These are phyloP conservation scores for Charaxes varanes DNA, from an alignment of 1,140 invertebrate species.

Conservation along the genomic window DNA sequence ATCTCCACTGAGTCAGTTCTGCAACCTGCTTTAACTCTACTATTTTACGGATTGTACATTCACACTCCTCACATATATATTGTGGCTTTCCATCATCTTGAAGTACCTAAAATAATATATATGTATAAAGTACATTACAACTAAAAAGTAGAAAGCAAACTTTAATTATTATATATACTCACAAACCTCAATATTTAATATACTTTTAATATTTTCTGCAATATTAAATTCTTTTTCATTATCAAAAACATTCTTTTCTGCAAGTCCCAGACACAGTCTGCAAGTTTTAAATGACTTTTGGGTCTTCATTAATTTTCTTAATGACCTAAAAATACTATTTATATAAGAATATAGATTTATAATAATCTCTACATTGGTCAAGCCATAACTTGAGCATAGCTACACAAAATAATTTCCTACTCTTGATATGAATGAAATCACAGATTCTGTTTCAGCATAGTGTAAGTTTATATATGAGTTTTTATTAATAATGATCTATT, in stretches of 20 bases:
- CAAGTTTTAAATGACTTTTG: neutral
- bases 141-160: too few relatives aligned
- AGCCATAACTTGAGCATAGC: too few relatives aligned
- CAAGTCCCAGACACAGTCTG: neutral
- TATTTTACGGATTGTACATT: neutral
- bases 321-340: slow-evolving; percentile 1
- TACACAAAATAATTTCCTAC: too few relatives aligned
- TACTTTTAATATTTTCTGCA: neutral
- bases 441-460: too few relatives aligned
- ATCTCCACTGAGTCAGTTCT: neutral
- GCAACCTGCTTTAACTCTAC: neutral
- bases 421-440: too few relatives aligned
- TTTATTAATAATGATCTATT: too few relatives aligned
- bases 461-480: too few relatives aligned
- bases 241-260: neutral
- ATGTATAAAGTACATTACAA: too few relatives aligned
- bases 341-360: too few relatives aligned
- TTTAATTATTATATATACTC: too few relatives aligned
- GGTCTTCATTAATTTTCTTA: neutral
- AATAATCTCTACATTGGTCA: too few relatives aligned
- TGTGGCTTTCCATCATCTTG: neutral
- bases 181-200: slow-evolving; percentile 3
- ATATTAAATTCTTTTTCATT: neutral
- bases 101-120: too few relatives aligned
- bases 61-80: neutral